phyloP scores from a whole-genome alignment of 2,888 invertebrate genomes.

The Zhuqinia jingwanae region DNA sequence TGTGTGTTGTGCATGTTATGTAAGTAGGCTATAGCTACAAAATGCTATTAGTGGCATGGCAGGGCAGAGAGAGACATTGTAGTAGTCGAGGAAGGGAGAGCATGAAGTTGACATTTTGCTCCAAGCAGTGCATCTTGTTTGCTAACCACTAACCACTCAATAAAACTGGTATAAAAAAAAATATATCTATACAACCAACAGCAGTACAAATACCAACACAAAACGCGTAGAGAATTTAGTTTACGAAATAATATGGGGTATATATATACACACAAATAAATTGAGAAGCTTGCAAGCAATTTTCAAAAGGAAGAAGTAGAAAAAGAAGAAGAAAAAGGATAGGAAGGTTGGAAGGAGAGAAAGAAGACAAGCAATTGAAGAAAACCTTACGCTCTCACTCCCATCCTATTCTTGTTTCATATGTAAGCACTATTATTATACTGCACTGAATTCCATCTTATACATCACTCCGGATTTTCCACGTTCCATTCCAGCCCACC shows the following conservation, averaged over 20 bases:
- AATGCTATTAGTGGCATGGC: conserved; percentile 17
- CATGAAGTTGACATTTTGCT: conserved; percentile 51
- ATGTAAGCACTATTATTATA: conserved; percentile 48
- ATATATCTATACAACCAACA: neutral
- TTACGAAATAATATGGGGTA: no score
- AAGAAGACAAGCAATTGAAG: conserved; percentile 55
- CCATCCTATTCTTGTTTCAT: neutral
- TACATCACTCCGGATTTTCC: conserved; percentile 54
- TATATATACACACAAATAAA: neutral
- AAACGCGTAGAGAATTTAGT: no score
- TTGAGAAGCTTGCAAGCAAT: neutral
- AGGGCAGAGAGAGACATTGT: neutral
- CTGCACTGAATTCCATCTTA: conserved; percentile 54
- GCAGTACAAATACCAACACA: neutral
- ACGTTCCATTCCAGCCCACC: conserved; percentile 45
- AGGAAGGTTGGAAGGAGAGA: conserved; percentile 3
- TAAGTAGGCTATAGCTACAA: conserved; percentile 4
- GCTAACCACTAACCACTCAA: conserved; percentile 61
- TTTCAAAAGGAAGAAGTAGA: neutral
- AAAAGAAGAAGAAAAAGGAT: neutral
- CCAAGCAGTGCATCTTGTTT: conserved; percentile 57
- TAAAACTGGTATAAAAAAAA: conserved; percentile 28
- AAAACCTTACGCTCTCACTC: conserved; percentile 50
- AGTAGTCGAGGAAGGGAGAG: neutral
- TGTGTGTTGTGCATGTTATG: neutral